Conservation (phyloP, 2,113 vertebrate genomes). For the Notothenia coriiceps region DNA sequence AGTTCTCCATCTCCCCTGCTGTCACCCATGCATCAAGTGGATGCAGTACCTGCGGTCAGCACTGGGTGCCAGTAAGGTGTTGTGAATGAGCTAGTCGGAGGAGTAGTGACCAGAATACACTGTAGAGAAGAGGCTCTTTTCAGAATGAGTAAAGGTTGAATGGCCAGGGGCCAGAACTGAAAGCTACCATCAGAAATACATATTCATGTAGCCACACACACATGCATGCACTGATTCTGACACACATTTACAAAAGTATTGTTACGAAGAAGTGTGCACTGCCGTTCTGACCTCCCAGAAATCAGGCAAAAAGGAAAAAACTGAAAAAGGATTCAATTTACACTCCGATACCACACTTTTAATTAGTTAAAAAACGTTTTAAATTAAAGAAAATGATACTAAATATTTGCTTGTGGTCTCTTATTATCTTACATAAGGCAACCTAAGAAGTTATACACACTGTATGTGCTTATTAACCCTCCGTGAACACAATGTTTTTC, state of each 20-base stretch:
- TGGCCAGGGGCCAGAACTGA: constrained; percentile 71
- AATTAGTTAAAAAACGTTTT: background rate
- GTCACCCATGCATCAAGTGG: constrained; percentile 41
- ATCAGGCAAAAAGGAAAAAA: constrained; percentile 22
- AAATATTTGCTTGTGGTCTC: constrained; percentile 10
- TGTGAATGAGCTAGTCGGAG: constrained; percentile 39
- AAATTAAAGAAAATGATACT: constrained; percentile 39
- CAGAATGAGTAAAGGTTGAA: constrained; percentile 73
- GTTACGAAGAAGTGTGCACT: constrained; percentile 59
- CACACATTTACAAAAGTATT: constrained; percentile 34
- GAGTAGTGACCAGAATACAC: constrained; percentile 35
- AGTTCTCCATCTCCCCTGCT: constrained; percentile 54
- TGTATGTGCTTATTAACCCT: constrained; percentile 11
- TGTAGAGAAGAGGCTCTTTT: constrained; percentile 49
- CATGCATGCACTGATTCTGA: constrained; percentile 3
- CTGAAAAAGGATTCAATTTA: background rate
- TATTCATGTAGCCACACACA: constrained; percentile 65
- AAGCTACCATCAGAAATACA: constrained; percentile 73
- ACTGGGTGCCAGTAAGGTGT: constrained; percentile 82
- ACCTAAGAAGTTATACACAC: background rate
- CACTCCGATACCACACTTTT: background rate
- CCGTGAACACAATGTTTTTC: background rate
- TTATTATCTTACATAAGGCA: background rate
- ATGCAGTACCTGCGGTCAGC: constrained; percentile 50
- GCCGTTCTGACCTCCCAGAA: constrained; percentile 63